Percentiles rank a stretch among this genome's conserved stretches.
Conservation (phyloP, 2,888 invertebrate species). For the Strigamia crassipes region DNA sequence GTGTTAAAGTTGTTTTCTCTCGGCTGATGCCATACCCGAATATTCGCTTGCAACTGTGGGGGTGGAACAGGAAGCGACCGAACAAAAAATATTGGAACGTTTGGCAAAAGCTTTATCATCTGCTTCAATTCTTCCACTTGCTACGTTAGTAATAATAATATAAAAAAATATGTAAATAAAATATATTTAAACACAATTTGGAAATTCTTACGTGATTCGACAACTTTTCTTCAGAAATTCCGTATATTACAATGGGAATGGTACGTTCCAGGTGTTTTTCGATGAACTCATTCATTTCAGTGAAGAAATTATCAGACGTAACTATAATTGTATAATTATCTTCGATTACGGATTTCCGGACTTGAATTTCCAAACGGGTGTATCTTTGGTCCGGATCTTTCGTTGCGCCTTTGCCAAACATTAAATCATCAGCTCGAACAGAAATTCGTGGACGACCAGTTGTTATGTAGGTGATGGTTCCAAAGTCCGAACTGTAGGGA, state of each 20-base stretch:
- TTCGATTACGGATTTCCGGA: slow-evolving; percentile 71
- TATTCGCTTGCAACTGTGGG: slow-evolving; percentile 66
- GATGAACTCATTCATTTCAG: background rate
- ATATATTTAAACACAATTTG: background rate
- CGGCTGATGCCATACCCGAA: slow-evolving; percentile 51
- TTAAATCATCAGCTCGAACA: slow-evolving; percentile 65
- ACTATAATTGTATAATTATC: slow-evolving; percentile 74
- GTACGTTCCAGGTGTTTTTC: slow-evolving; percentile 61
- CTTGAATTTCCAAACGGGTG: slow-evolving; percentile 76
- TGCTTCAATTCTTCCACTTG: slow-evolving; percentile 67
- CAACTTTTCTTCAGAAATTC: slow-evolving; percentile 67
- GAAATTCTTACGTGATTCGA: slow-evolving; percentile 62
- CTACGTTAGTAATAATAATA: slow-evolving; percentile 58
- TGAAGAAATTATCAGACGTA: slow-evolving; percentile 65
- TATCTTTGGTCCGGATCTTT: slow-evolving; percentile 53
- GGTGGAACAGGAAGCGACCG: slow-evolving; percentile 62
- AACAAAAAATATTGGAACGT: slow-evolving; percentile 68
- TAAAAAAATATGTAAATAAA: background rate
- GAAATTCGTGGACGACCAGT: slow-evolving; percentile 72
- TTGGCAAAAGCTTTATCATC: slow-evolving; percentile 65
- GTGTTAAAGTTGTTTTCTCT: slow-evolving; percentile 45
- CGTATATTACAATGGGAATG: slow-evolving; percentile 74
- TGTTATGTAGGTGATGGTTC: slow-evolving; percentile 69
- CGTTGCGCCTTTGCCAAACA: slow-evolving; percentile 52
- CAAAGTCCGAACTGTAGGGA: slow-evolving; percentile 63